Percentiles rank a stretch among this genome's conserved stretches.
These are phyloP conservation scores for Ennomos quercinarius DNA, from an alignment of 2,888 invertebrate genomes.

Conservation along the genomic window DNA sequence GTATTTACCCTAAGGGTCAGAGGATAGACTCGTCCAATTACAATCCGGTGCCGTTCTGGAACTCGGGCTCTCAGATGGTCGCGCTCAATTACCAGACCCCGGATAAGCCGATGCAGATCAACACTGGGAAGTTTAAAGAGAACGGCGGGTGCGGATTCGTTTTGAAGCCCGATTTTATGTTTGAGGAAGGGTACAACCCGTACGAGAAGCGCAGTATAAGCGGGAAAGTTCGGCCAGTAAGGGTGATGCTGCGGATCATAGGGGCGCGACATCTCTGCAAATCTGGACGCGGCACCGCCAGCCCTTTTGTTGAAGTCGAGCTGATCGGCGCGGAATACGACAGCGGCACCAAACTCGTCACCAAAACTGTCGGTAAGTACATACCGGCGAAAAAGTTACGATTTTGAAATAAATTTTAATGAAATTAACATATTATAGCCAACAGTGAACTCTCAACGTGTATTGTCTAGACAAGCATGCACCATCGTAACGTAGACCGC, in stretches of 20 bases:
- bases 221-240: slow-evolving; percentile 73
- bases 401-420: too few relatives aligned
- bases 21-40: slow-evolving; percentile 99
- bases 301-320: slow-evolving; percentile 97
- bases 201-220: slow-evolving; percentile 87
- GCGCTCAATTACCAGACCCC: slow-evolving; percentile 98
- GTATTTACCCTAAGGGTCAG: slow-evolving; percentile 98
- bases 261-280: slow-evolving; percentile 96
- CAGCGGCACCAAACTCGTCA: slow-evolving; percentile 92
- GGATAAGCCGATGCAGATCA: slow-evolving; percentile 98
- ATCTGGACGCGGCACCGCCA: slow-evolving; percentile 92
- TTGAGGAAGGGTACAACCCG: slow-evolving; percentile 91
- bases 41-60: slow-evolving; percentile 98
- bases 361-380: slow-evolving; percentile 92
- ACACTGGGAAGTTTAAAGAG: slow-evolving; percentile 95
- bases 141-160: slow-evolving; percentile 98
- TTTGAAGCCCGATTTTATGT: slow-evolving; percentile 96
- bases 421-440: too few relatives aligned
- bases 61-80: slow-evolving; percentile 98
- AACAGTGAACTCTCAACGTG: too few relatives aligned
- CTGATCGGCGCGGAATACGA: slow-evolving; percentile 95
- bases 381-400: too few relatives aligned
- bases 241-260: slow-evolving; percentile 90
- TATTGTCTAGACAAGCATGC: too few relatives aligned
- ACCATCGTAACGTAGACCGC: too few relatives aligned